These are phyloP conservation scores for Parelbella ahira DNA, from an alignment of 2,888 invertebrate species.

Conservation along the genomic window DNA sequence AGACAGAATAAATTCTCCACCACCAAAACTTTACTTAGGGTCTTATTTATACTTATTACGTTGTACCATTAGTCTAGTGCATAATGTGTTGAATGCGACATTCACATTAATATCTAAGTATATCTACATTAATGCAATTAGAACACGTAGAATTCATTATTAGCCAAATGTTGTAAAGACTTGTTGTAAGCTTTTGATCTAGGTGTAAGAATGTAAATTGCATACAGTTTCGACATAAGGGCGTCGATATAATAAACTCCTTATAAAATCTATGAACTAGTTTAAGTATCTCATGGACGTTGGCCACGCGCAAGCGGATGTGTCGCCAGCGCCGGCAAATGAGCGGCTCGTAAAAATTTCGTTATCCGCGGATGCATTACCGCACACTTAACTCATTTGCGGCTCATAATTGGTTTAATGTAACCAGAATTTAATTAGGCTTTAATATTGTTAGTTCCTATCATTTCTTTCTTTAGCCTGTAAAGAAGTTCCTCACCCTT, in stretches of 20 bases:
- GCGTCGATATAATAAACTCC: constrained; percentile 23
- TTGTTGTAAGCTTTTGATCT: constrained; percentile 1
- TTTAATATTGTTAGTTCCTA: no score
- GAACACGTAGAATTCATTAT: constrained; percentile 9
- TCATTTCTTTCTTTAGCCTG: no score
- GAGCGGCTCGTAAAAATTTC: constrained; percentile 26
- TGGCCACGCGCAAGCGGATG: constrained; percentile 23
- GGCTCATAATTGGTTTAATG: no score
- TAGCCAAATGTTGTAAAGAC: constrained; percentile 14
- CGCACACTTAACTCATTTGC: constrained; percentile 1
- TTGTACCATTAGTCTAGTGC: no score
- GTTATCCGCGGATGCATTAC: constrained; percentile 23
- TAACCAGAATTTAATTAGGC: no score
- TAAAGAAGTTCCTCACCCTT: no score
- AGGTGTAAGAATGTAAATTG: constrained; percentile 22
- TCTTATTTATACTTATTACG: no score
- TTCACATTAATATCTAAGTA: no score
- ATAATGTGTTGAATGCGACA: no score
- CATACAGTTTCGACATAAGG: constrained; percentile 25
- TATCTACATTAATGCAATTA: constrained; percentile 18
- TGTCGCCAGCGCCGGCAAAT: constrained; percentile 25
- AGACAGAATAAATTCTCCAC: no score
- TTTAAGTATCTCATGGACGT: constrained; percentile 29
- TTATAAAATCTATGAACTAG: constrained; percentile 29
- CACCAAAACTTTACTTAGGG: no score